These are phyloP conservation scores for Achatina immaculata DNA, from an alignment of 1,140 invertebrate genomes.

Conservation along the genomic window DNA sequence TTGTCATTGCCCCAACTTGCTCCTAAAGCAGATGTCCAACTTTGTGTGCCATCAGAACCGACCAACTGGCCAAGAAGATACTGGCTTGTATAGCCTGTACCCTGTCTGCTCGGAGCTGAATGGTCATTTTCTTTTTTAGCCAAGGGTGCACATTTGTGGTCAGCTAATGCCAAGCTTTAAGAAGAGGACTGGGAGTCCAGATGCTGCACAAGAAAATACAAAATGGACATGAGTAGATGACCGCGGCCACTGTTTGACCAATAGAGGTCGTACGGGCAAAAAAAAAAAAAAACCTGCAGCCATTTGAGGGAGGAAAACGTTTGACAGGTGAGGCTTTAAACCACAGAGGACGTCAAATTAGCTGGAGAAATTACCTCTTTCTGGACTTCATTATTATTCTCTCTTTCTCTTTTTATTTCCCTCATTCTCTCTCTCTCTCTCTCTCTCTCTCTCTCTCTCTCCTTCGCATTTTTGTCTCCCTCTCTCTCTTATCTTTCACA, in stretches of 20 bases:
- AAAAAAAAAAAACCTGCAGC: neutral
- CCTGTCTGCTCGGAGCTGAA: too few relatives aligned
- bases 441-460: neutral
- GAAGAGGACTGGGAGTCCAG: neutral
- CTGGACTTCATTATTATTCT: neutral
- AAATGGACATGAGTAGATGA: conserved; percentile 22
- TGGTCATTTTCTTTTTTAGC: neutral
- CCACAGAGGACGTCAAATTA: too few relatives aligned
- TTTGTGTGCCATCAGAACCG: too few relatives aligned
- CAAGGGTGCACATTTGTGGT: conserved; percentile 14
- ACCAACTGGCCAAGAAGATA: too few relatives aligned
- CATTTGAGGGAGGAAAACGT: too few relatives aligned
- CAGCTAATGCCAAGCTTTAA: conserved; percentile 19
- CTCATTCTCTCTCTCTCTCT: conserved; percentile 8
- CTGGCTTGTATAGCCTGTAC: too few relatives aligned
- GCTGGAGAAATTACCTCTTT: neutral
- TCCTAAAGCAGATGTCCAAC: too few relatives aligned
- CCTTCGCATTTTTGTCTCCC: neutral
- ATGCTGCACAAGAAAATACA: conserved; percentile 8
- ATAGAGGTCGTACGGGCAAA: neutral
- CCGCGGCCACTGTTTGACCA: conserved; percentile 7
- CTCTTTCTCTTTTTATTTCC: conserved; percentile 16
- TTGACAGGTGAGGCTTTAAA: too few relatives aligned
- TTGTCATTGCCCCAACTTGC: too few relatives aligned
- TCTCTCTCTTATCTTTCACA: neutral